These are phyloP conservation scores for Dendrocopos noguchii DNA, from an alignment of 2,113 vertebrate species.

Conservation along the genomic window DNA sequence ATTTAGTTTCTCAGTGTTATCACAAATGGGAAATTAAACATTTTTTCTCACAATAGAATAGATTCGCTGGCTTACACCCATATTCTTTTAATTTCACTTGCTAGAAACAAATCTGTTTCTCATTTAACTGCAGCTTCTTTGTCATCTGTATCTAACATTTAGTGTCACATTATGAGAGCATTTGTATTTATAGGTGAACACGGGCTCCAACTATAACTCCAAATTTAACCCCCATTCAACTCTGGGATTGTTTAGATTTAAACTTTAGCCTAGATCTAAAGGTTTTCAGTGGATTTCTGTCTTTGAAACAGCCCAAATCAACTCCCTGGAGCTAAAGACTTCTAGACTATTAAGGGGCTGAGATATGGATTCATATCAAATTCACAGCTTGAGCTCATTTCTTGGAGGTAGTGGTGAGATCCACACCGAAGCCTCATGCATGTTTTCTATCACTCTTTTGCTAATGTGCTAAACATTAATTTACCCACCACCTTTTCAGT, in stretches of 20 bases:
- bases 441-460: background rate
- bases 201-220: background rate
- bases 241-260: background rate
- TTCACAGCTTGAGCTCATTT: slow-evolving; percentile 17
- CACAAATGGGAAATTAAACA: slow-evolving; percentile 43
- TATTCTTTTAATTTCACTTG: background rate
- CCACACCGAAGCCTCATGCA: background rate
- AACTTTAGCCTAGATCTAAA: background rate
- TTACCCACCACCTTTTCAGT: background rate
- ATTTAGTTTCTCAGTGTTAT: slow-evolving; percentile 18
- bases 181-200: background rate
- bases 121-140: slow-evolving; percentile 28
- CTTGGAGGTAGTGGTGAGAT: background rate
- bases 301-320: background rate
- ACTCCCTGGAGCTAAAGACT: background rate
- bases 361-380: background rate
- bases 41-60: slow-evolving; percentile 42
- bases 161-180: background rate
- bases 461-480: background rate
- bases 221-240: background rate
- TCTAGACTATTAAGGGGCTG: background rate
- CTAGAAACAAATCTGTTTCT: slow-evolving; percentile 45
- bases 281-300: background rate
- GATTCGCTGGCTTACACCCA: background rate
- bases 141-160: background rate